Percentiles rank a stretch among this genome's conserved stretches.
Conservation (phyloP, 2,797 vertebrate species). For the Enteromius treurensis region DNA sequence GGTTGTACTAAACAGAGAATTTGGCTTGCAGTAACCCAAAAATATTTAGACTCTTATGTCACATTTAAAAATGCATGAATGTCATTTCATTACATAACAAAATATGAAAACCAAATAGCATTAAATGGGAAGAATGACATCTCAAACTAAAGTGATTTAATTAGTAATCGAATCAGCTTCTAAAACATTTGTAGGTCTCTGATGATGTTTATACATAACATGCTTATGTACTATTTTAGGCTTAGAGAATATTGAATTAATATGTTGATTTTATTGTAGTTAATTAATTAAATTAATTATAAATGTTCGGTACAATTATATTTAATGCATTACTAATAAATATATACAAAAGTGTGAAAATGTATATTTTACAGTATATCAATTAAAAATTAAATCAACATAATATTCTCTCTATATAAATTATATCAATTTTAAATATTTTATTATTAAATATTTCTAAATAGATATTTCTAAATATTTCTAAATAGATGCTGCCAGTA, state of each 20-base stretch:
- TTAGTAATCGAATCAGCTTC: not conserved
- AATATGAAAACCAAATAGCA: not conserved
- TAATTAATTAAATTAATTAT: not conserved
- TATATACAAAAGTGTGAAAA: not conserved
- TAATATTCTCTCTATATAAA: not conserved
- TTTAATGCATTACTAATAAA: not conserved
- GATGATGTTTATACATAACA: not conserved
- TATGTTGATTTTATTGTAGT: not conserved
- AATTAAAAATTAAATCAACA: not conserved
- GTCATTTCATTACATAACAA: constrained; percentile 3
- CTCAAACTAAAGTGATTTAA: not conserved
- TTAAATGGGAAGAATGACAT: not conserved
- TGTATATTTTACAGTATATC: not conserved
- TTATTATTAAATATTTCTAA: too few relatives aligned
- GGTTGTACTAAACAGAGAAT: not conserved
- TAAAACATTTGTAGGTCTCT: not conserved
- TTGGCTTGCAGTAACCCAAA: not conserved
- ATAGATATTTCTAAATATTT: not conserved
- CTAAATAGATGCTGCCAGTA: not conserved
- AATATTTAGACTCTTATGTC: not conserved
- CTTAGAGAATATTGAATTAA: not conserved
- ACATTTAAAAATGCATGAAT: not conserved
- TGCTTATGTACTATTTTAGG: not conserved
- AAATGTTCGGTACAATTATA: not conserved
- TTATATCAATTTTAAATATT: too few relatives aligned